These are phyloP conservation scores for Bungarus multicinctus DNA, from an alignment of 2,113 vertebrate species.

Conservation along the genomic window DNA sequence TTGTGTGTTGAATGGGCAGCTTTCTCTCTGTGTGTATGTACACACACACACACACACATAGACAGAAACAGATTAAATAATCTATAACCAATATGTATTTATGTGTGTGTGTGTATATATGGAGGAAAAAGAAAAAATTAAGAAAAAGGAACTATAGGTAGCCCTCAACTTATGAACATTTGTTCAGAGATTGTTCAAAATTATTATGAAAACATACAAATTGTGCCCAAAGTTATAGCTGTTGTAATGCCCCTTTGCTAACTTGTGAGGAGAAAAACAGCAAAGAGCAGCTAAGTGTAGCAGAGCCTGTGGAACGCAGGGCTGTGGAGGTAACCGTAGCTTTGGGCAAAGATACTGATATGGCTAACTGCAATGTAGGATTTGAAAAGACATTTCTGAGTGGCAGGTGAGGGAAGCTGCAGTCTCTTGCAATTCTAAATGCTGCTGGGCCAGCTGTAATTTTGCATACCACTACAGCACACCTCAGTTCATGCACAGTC, in stretches of 20 bases:
- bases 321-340: neutral
- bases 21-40: neutral
- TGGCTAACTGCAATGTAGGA: neutral
- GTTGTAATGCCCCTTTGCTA: neutral
- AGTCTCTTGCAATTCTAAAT: neutral
- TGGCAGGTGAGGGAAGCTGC: neutral
- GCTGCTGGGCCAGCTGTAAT: neutral
- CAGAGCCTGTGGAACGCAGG: neutral
- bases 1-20: neutral
- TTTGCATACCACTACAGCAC: neutral
- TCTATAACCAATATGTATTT: too few species aligned
- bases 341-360: neutral
- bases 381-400: neutral
- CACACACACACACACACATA: too few species aligned
- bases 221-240: neutral
- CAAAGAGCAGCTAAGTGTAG: neutral
- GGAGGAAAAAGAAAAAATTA: neutral
- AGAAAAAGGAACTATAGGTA: neutral
- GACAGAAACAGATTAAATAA: too few species aligned
- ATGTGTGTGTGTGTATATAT: too few species aligned
- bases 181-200: neutral
- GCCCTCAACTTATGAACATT: neutral
- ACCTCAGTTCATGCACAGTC: neutral
- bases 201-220: neutral
- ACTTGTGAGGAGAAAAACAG: neutral